These are phyloP conservation scores for Heliconius charithonia DNA, from an alignment of 2,888 invertebrate genomes.

Conservation along the genomic window DNA sequence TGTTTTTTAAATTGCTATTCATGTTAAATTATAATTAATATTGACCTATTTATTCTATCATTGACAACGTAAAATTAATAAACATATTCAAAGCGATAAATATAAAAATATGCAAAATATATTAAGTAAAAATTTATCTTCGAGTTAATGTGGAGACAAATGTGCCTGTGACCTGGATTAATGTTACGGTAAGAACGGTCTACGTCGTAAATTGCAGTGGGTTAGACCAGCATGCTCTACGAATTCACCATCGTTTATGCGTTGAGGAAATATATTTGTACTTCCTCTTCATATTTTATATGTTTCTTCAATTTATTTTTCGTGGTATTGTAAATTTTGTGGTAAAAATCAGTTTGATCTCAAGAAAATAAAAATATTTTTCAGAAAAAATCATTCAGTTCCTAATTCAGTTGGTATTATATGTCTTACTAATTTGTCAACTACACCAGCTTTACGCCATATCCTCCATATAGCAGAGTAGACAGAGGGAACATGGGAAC, in stretches of 20 bases:
- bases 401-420: too few species aligned
- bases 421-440: neutral
- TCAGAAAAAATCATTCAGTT: too few species aligned
- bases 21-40: neutral
- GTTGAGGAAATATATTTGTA: neutral
- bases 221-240: conserved; percentile 45
- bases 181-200: conserved; percentile 43
- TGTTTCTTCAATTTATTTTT: neutral
- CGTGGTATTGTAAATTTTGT: neutral
- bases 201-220: conserved; percentile 46
- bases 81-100: neutral
- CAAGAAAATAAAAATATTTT: neutral
- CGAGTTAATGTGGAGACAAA: conserved; percentile 22
- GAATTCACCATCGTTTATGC: conserved; percentile 35
- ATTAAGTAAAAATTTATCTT: conserved; percentile 19
- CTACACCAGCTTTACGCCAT: neutral
- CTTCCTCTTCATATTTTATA: neutral
- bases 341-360: neutral
- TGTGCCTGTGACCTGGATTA: conserved; percentile 26
- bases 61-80: neutral
- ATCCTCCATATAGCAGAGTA: neutral
- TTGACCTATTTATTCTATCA: too few species aligned
- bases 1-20: too few species aligned
- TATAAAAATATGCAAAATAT: conserved; percentile 4
- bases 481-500: too few species aligned